These are phyloP conservation scores for Acanthis flammea DNA, from an alignment of 2,797 vertebrate genomes.

Conservation along the genomic window DNA sequence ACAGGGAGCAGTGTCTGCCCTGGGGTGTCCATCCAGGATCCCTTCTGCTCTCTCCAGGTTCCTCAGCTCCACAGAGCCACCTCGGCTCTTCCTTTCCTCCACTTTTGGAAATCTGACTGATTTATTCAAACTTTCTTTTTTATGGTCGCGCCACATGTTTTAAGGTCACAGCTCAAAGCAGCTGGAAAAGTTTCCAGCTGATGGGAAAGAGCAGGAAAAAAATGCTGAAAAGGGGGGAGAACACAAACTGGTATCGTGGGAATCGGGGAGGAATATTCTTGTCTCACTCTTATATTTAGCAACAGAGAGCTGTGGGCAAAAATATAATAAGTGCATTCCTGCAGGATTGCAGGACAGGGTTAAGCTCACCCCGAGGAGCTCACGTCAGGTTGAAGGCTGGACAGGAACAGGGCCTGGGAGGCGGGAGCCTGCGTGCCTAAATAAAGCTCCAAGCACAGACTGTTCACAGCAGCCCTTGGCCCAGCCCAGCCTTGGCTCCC, in stretches of 20 bases:
- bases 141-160: neutral
- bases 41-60: neutral
- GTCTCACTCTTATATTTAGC: conserved; percentile 65
- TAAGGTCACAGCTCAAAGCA: conserved; percentile 46
- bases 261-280: conserved; percentile 50
- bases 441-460: conserved; percentile 56
- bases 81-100: neutral
- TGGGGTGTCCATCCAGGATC: neutral
- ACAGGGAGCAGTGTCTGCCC: neutral
- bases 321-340: neutral
- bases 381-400: conserved; percentile 22
- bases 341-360: conserved; percentile 29
- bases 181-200: conserved; percentile 64
- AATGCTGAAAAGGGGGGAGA: neutral
- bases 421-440: conserved; percentile 31
- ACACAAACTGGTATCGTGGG: conserved; percentile 59
- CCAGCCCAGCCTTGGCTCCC: neutral
- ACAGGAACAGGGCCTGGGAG: neutral
- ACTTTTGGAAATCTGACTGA: neutral
- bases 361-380: conserved; percentile 16
- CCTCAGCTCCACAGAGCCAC: neutral
- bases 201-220: conserved; percentile 63
- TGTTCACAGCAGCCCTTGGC: neutral
- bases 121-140: conserved; percentile 1
- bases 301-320: neutral